Evolutionary conservation across 2,888 invertebrate genomes (phyloP), one percentile per base, ranked within the genome.

Genomic region (Eurytoma californica): DNA sequence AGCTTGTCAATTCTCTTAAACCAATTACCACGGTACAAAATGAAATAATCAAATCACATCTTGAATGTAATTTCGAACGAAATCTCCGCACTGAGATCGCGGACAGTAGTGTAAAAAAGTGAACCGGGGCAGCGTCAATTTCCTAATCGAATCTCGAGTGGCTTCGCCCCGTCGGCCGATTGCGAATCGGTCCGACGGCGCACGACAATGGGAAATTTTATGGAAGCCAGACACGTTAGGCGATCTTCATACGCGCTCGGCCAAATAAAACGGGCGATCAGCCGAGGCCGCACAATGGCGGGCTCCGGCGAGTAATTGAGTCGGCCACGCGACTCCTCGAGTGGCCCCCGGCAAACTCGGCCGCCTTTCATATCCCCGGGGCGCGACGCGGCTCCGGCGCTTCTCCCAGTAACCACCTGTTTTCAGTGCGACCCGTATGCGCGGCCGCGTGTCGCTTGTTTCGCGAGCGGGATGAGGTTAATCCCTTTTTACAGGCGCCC

Each of bases 311-410:
- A 89, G 88, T 90, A 90, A 89, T 90, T 87, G 90, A 90, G 88
- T 89, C 85, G 87, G 90, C 87, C 90, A 90, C 90, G 90, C 89
- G 90, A 90, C 90, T 88, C 88, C 87, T 89, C 85, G 84, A 89
- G 88, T 88, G 87, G 85, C 85, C 83, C 86, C 86, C 85, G 84
- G 67, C 58, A 58, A 20, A 72, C 82, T 82, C 84, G 81, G 82
- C 82, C 39, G 14, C n/a, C 49, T 53, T n/a, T 53, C 53, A 2
- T 53, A n/a, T n/a, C n/a, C 53, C 53, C 53, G 53, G 14, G n/a
- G 53, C 53, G 53, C 53, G n/a, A n/a, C 39, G 39, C 7, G 39
- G 83, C 84, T 84, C 80, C 81, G 80, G 14, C 58, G 20, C 51
- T 28, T 30, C 39, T 68, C 81, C 85, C 87, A 85, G 84, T 89